Evolutionary conservation across 2,888 invertebrate genomes (phyloP).

Genomic region (Lepidonotus clava): DNA sequence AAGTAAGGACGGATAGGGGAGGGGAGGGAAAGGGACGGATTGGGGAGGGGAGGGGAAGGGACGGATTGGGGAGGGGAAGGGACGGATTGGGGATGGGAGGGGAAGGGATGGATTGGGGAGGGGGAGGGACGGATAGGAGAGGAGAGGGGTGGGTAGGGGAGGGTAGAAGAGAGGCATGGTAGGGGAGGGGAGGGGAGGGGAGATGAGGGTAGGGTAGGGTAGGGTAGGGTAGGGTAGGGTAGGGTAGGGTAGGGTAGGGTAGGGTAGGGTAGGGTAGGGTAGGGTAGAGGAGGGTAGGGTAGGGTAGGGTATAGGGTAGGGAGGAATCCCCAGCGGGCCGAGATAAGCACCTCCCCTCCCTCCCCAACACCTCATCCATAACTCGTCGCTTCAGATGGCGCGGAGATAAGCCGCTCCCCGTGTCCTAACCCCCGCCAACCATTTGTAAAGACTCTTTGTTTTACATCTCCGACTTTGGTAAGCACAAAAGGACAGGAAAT

Average conservation of each 20-base stretch:
- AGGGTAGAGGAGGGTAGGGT: not conserved
- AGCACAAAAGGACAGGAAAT: too few species aligned
- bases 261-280: not conserved
- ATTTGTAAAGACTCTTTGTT: slow-evolving; percentile 11
- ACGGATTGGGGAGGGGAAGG: not conserved
- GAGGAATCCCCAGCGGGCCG: not conserved
- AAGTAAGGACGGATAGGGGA: not conserved
- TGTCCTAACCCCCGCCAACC: not conserved
- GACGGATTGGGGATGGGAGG: not conserved
- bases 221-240: not conserved
- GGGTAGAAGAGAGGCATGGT: not conserved
- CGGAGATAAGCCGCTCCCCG: not conserved
- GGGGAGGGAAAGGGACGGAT: not conserved
- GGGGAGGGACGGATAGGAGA: not conserved
- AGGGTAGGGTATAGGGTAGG: not conserved
- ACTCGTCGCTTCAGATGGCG: not conserved
- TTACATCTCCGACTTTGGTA: not conserved
- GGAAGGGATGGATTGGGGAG: not conserved
- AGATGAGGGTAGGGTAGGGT: not conserved
- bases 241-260: not conserved
- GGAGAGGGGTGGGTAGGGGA: not conserved
- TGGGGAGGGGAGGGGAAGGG: not conserved
- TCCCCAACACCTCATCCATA: not conserved
- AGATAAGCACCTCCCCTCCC: not conserved
- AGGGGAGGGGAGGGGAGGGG: not conserved